Evolutionary conservation across 92 coral and sea anemone species (phyloP).

Genomic region (Siderastrea radians): DNA sequence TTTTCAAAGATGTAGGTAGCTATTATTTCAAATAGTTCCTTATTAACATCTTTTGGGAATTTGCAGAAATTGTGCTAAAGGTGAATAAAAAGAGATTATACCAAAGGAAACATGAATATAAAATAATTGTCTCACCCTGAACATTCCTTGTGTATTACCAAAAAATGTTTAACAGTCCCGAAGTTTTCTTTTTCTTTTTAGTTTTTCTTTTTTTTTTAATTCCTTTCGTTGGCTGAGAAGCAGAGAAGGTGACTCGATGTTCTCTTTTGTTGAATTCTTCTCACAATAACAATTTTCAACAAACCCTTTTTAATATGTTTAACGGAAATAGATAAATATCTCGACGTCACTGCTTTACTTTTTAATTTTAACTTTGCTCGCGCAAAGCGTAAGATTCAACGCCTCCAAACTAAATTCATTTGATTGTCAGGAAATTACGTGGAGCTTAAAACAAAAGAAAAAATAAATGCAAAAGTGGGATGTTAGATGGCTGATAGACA

Average conservation of each 20-base stretch:
- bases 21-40: no score
- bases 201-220: neutral
- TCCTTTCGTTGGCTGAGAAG: neutral
- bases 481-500: neutral
- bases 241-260: neutral
- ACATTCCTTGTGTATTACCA: no score
- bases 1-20: no score
- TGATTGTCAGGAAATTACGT: slow-evolving; percentile 25
- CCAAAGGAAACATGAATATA: no score
- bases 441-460: neutral
- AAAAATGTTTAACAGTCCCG: neutral
- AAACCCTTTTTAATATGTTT: neutral
- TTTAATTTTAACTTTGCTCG: neutral
- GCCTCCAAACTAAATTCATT: slow-evolving; percentile 17
- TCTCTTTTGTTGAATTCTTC: neutral
- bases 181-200: neutral
- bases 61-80: no score
- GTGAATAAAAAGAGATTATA: no score
- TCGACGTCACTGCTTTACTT: neutral
- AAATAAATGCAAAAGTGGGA: neutral
- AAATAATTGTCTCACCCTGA: no score
- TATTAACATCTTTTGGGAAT: no score
- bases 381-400: neutral
- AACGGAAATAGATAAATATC: neutral
- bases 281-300: neutral